phyloP scores from a whole-genome alignment of 2,888 invertebrate species.

The Tricholauxania praeusta region DNA sequence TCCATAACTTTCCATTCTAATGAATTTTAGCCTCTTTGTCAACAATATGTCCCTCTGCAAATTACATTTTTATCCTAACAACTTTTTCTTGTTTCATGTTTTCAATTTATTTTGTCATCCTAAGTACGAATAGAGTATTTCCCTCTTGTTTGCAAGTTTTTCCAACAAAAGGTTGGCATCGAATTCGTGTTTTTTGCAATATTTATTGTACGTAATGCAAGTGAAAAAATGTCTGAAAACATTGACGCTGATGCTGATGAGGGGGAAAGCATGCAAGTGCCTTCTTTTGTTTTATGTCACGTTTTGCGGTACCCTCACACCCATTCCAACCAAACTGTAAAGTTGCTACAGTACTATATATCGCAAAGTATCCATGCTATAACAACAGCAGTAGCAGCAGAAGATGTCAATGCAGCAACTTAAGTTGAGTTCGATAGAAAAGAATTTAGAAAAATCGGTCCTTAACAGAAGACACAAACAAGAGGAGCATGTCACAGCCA shows the following conservation, averaged over 20 bases:
- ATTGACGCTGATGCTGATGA: constrained; percentile 34
- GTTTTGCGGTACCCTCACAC: constrained; percentile 59
- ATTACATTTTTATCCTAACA: too few species aligned
- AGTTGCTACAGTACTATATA: constrained; percentile 19
- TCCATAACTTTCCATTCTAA: too few species aligned
- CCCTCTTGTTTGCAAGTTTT: background rate
- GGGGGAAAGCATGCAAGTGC: constrained; percentile 60
- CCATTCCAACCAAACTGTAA: background rate
- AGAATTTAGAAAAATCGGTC: background rate
- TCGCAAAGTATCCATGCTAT: constrained; percentile 9
- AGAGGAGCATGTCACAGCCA: constrained; percentile 24
- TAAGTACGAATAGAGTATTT: background rate
- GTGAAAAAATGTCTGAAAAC: constrained; percentile 33
- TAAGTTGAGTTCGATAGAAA: constrained; percentile 28
- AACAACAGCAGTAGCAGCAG: background rate
- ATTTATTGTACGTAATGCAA: constrained; percentile 13
- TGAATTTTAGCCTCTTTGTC: too few species aligned
- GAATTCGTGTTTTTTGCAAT: constrained; percentile 35
- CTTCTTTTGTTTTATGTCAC: constrained; percentile 67
- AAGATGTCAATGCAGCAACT: constrained; percentile 22
- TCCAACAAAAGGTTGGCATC: constrained; percentile 32
- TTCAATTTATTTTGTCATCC: background rate
- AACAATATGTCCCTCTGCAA: too few species aligned
- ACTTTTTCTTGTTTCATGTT: background rate
- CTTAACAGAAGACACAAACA: constrained; percentile 5